Percentiles rank a stretch among this genome's conserved stretches.
phyloP scores from a whole-genome alignment of 1,140 invertebrate species.

The Zaprionus gabonicus region DNA sequence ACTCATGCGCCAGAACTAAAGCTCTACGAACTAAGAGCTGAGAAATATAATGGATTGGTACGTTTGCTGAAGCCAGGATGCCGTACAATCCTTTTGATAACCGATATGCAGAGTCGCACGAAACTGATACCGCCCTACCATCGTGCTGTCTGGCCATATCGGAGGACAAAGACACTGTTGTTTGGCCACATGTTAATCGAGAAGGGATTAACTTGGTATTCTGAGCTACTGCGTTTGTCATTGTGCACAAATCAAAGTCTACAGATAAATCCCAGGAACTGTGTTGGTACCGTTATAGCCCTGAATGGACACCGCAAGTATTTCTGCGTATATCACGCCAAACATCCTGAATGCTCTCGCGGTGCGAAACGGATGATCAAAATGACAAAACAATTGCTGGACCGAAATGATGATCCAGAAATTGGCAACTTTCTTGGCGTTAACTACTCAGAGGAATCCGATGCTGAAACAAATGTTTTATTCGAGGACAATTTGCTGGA shows the following conservation, averaged over 20 bases:
- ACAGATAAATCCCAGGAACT: conserved; percentile 97
- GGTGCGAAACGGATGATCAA: conserved; percentile 88
- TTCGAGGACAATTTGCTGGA: conserved; percentile 92
- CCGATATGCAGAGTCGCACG: conserved; percentile 94
- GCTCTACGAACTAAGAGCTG: conserved; percentile 96
- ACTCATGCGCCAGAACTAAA: conserved; percentile 87
- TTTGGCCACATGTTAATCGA: conserved; percentile 97
- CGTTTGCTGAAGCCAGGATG: conserved; percentile 97
- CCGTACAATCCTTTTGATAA: conserved; percentile 94
- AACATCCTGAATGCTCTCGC: conserved; percentile 88
- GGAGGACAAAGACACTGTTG: conserved; percentile 97
- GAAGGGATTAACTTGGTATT: conserved; percentile 96
- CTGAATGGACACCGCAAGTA: conserved; percentile 98
- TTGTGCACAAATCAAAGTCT: conserved; percentile 92
- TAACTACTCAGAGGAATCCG: conserved; percentile 89
- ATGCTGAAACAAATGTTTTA: conserved; percentile 84
- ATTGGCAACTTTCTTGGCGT: conserved; percentile 92
- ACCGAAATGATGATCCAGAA: conserved; percentile 87
- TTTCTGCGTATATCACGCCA: conserved; percentile 99
- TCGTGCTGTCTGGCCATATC: conserved; percentile 96
- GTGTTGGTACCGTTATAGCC: conserved; percentile 97
- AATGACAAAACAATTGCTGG: conserved; percentile 88
- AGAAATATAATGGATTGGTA: conserved; percentile 98
- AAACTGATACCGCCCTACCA: conserved; percentile 96
- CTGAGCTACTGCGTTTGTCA: conserved; percentile 93